phyloP scores from a whole-genome alignment of 2,113 vertebrate genomes.

The Eolophus roseicapilla region DNA sequence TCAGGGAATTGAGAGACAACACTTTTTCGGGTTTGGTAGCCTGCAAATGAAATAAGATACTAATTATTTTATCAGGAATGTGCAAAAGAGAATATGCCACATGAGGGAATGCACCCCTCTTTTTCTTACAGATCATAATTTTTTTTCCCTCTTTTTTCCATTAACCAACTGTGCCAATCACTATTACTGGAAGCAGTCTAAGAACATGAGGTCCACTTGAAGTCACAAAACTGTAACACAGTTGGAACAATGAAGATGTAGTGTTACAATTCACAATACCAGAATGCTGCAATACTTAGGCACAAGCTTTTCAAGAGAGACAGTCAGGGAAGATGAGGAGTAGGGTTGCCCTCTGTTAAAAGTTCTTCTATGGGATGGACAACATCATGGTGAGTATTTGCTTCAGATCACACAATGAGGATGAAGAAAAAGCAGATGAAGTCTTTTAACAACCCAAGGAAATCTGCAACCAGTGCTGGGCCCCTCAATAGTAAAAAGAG shows the following conservation, averaged over 20 bases:
- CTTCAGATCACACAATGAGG: background rate
- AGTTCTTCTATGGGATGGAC: background rate
- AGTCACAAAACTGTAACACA: background rate
- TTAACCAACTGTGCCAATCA: background rate
- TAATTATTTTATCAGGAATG: background rate
- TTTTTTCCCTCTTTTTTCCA: background rate
- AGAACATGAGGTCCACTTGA: background rate
- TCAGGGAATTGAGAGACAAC: slow-evolving; percentile 80
- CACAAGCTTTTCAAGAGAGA: background rate
- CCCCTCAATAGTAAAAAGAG: background rate
- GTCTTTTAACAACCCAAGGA: background rate
- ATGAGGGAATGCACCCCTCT: background rate
- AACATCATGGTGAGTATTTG: background rate
- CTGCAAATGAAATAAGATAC: slow-evolving; percentile 72
- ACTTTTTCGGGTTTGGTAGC: slow-evolving; percentile 87
- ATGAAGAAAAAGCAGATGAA: background rate
- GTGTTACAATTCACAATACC: background rate
- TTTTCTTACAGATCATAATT: background rate
- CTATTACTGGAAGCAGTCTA: background rate
- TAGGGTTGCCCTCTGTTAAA: background rate
- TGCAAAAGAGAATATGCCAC: background rate
- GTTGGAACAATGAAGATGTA: background rate
- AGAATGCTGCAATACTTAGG: background rate
- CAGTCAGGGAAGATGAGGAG: background rate
- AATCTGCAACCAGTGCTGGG: background rate